Percentiles rank a stretch among this genome's conserved stretches.
Evolutionary conservation across 2,113 vertebrate species (phyloP).

Genomic region (Neolamprologus modestus): DNA sequence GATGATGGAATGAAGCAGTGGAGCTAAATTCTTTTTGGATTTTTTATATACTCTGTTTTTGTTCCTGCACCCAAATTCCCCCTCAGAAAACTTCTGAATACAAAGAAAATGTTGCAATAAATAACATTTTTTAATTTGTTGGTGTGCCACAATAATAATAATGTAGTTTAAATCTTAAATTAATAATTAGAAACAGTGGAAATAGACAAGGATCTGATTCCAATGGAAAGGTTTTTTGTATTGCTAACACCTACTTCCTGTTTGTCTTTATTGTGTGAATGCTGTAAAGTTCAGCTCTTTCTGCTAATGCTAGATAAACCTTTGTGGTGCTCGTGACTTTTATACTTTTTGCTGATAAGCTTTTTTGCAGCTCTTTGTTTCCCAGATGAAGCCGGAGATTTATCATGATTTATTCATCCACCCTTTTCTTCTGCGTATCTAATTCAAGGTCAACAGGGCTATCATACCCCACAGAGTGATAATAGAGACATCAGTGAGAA

Average conservation of each 20-base stretch:
- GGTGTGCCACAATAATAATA: fast-evolving
- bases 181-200: not conserved
- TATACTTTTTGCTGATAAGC: not conserved
- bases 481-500: not conserved
- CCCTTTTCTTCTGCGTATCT: fast-evolving
- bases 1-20: fast-evolving
- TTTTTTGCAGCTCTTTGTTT: fast-evolving
- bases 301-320: not conserved
- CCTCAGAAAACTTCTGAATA: not conserved
- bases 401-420: not conserved
- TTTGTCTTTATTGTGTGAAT: not conserved
- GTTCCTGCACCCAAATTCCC: not conserved
- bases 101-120: not conserved
- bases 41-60: not conserved
- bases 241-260: fast-evolving
- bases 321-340: not conserved
- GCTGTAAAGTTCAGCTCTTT: not conserved
- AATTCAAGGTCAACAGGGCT: not conserved
- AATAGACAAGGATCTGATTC: not conserved
- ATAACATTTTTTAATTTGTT: fast-evolving
- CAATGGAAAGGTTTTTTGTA: not conserved
- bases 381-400: not conserved
- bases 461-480: fast-evolving
- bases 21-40: not conserved
- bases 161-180: not conserved